Evolutionary conservation across 2,888 invertebrate species (phyloP), one percentile per base, ranked within the genome.

Genomic region (Pachliopta kotzebuea): DNA sequence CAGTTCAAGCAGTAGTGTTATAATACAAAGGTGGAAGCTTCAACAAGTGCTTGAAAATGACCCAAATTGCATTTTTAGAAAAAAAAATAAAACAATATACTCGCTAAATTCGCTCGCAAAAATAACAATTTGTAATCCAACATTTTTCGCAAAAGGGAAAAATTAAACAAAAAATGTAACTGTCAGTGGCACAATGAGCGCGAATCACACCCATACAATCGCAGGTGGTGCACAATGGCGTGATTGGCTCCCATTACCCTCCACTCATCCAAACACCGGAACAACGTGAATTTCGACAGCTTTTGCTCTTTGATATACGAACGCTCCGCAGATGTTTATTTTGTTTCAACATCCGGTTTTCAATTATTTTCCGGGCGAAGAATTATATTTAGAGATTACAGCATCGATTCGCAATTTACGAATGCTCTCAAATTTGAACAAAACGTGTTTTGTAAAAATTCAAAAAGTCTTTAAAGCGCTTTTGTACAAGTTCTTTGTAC

Each of bases 241-340:
- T 76, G 76, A 71, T 74, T 72, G 70, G 56, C 64, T 60, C 58
- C 68, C 74, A 76, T 75, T 73, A 74, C 67, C 60, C 54, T 18
- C 55, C 55, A 42, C 61, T 52, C 29, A 53, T 31, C 42, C 52
- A 55, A 54, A 56, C 50, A 53, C 37, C 20, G 52, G 18, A 63
- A 63, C 45, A 53, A 26, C 42, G 45, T 31, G 14, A 63, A 69
- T 31, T 37, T 37, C 56, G 31, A 56, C 42, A 49, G 11, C 29
- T 52, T 20, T 18, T 24, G 18, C 50, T 57, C 62, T 57, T 62
- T 52, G 52, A 57, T 57, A 62, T 62, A 24, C 52, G 37, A 62
- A 62, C 26, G 56, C 49, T 50, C 23, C 31, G 23, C 49, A 42
- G 56, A 58, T 58, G 54, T 63, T 63, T 63, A 58, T 63, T 58